Base-by-base conservation (phyloP, 64 coral and sea anemone genomes). In the Hydrozoanthus tunicans region DNA sequence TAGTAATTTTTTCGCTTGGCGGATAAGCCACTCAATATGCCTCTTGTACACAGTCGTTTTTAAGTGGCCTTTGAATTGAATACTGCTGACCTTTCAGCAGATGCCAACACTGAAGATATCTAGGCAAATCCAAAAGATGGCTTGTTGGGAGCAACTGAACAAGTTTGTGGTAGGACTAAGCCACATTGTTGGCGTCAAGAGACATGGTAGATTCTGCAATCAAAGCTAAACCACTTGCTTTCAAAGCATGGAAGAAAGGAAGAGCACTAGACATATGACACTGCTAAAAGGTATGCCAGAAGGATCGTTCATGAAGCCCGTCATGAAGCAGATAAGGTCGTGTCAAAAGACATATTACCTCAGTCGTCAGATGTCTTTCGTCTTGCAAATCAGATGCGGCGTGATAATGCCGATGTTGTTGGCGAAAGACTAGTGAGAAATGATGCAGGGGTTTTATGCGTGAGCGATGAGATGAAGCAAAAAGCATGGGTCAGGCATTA, bases 401-500 rank as follows among this genome's bases (percentile, higher is more conserved):
- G 68, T 43, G 66, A 89, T 27, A 73, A 73, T 69, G 68, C 56
- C 5, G 85, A 89, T 71, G 85, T 89, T 14, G 56, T 89, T 69
- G 85, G 85, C 73, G 54, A 71, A 57, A 69, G 55, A 57, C 55
- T 51, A 70, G 69, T 89, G 51, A 89, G 68, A 52, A 52, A 89
- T 73, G 68, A 89, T 71, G 68, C 63, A 70, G 85, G 85, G 15
- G 85, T n/a, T 32, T 20, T 89, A 14, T 71, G 20, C 6, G 17
- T 51, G 55, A 66, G 12, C 24, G 56, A 53, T 62, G 82, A 15
- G 26, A 62, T 7, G 67, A 85, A 66, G 82, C 62, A 66, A 62
- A 85, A 85, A n/a, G 82, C 62, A 64, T 85, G 82, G 82, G 60
- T 62, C 13, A 15, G 67, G 56, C 62, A 85, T 67, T 85, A 66